Base-by-base conservation (phyloP, 1,140 invertebrate genomes). In the Pomacea maculata region DNA sequence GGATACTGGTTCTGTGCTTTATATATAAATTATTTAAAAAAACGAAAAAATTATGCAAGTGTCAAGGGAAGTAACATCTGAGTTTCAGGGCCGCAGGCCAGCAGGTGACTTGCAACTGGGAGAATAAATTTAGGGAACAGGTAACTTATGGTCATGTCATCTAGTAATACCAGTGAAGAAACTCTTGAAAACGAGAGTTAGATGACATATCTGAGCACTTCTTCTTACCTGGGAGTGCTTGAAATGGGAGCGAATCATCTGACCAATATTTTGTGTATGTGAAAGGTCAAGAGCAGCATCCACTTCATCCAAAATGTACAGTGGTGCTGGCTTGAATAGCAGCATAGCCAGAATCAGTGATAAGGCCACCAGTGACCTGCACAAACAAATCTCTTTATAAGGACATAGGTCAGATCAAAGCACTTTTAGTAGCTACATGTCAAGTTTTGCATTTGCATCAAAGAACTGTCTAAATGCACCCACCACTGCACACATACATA, bases 251-350 rank as follows among this genome's bases (percentile, higher is more conserved):
- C 95, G 96, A 12, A 99, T 93, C 97, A 99, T 99, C 78, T 94
- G 94, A 4, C 98, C 98, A 88, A 99, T 99, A 92, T 99, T 99
- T 92, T 99, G 97, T 10, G 99, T 99, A 90, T 99, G 99, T 3
- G 96, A 98, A 45, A 99, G 94, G 93, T 99, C 99, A 7, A 99
- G 92, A 9, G 99, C 99, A 11, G 99, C 98, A 92, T 99, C 99
- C 71, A 99, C 97, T 93, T 99, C 98, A 90, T 99, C 99, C 86
- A 99, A 93, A 91, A 99, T 99, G 89, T 99, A 99, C 17, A 99
- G 93, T 2, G 98, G 99, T 19, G 99, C 99, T 10, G 99, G 98
- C 88, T 98, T 98, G 92, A 98, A 99, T 79, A 97, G 93, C 81
- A 99, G 92, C 95, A 99, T 96, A 52, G 98, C 96, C 82, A 99